Base-by-base conservation (phyloP, 2,113 vertebrate genomes). In the Macrotus californicus region DNA sequence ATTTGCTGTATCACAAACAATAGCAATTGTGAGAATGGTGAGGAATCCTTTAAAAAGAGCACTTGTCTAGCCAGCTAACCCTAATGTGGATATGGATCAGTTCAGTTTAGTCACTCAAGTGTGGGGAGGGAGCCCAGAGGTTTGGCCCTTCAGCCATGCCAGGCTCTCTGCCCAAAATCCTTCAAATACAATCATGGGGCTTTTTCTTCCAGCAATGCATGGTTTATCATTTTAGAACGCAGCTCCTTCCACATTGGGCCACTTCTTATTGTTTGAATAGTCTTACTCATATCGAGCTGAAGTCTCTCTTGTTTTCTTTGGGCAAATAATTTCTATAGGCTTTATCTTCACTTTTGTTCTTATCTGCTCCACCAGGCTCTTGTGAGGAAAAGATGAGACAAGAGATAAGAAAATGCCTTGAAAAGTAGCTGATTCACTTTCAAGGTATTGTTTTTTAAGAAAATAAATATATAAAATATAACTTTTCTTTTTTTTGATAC, bases 401-500 rank as follows among this genome's bases (percentile, higher is more conserved):
- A 81, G 34, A 95, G 75, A 94, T 75, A 54, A 39, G 75, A 90
- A 89, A 69, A 21, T 79, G 22, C 41, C 77, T 70, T 64, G 48
- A 67, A 93, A 94, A 50, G 59, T 10, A 84, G 76, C 48, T 3
- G 0, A 59, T 72, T 46, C 15, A 50, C 18, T 69, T 67, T 82
- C 19, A 82, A 93, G 36, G 16, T 66, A 46, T 89, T 93, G 85
- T 64, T 82, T 96, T 72, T 93, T 31, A 90, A 89, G 73, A 8
- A 69, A 64, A 95, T 41, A 85, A 89, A 85, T n/a, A 91, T 61
- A 41, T 26, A 29, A 75, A 91, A 88, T 16, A 7, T 46, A 61
- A 19, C 56, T 88, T 95, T 96, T 95, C 56, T 24, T 80, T 89
- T 89, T 64, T 76, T 86, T 82, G 52, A 92, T 59, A 64, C 3